Conservation (phyloP, 2,888 invertebrate genomes). For the Sicus ferrugineus region DNA sequence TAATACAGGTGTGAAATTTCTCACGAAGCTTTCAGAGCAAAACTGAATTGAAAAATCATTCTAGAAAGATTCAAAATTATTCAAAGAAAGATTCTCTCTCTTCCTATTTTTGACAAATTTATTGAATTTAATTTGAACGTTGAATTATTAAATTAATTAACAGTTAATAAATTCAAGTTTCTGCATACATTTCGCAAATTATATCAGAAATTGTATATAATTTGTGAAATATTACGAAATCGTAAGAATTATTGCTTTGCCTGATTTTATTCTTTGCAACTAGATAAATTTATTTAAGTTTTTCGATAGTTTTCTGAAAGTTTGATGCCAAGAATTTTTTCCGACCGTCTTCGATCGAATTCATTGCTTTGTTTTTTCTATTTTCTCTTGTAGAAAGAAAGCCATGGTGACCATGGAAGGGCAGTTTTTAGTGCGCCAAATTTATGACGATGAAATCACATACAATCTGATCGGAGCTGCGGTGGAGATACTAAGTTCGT, state of each 20-base stretch:
- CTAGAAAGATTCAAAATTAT: not conserved
- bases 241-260: not conserved
- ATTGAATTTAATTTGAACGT: not conserved
- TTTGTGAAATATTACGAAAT: not conserved
- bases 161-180: not conserved
- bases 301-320: not conserved
- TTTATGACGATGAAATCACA: conserved; percentile 94
- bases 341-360: not conserved
- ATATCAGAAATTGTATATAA: not conserved
- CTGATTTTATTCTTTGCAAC: not conserved
- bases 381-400: conserved; percentile 74
- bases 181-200: not conserved
- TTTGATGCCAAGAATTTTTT: not conserved
- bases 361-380: no score
- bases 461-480: conserved; percentile 93
- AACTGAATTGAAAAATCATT: not conserved
- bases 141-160: not conserved
- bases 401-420: conserved; percentile 95
- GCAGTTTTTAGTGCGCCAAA: conserved; percentile 91
- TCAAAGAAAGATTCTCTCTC: not conserved
- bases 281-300: not conserved
- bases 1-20: not conserved
- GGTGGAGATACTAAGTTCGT: conserved; percentile 86
- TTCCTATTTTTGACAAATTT: not conserved
- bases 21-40: not conserved